Evolutionary conservation across 1,140 invertebrate genomes (phyloP), one percentile per base, ranked within the genome.

Genomic region (Brachionus plicatilis): DNA sequence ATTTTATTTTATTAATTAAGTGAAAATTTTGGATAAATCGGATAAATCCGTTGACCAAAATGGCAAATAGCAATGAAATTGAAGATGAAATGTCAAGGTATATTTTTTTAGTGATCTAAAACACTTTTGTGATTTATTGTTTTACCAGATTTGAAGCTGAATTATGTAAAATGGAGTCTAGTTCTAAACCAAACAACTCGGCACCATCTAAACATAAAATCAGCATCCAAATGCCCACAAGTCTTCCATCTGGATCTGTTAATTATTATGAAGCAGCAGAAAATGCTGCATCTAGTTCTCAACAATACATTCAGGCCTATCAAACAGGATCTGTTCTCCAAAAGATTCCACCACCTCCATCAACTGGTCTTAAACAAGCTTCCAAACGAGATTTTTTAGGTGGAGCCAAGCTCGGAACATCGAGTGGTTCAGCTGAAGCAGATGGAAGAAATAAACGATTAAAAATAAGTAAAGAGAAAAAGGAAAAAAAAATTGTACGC

Each of bases 401-500:
- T 12, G 27, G 17, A 9, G 1, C 43, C 4, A 76, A 76, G 50
- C 37, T 24, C 24, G 72, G 43, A 14, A 24, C 72, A 9, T 45
- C 72, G 4, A 50, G 20, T 0, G 45, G 43, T 45, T 33, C 43
- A 1, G 72, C 45, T 14, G 72, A 45, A 50, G 43, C 20, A 0
- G 72, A 50, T 76, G 47, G 24, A 27, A 76, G 24, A 24, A 56
- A 27, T 24, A 82, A 82, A 65, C 65, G 41, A 14, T 24, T 56
- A 27, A 82, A 84, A 60, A 20, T 87, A 88, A 89, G 90, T 9
- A 84, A 82, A 85, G 50, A 78, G 9, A 86, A 85, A 88, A 95
- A 93, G 88, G 92, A 92, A 75, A 94, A 93, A 86, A 92, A 93
- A 89, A 92, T 95, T 50, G 92, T 98, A 45, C 91, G 96, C 65